Evolutionary conservation across 2,113 vertebrate genomes (phyloP).

Genomic region (Phalacrocorax carbo): DNA sequence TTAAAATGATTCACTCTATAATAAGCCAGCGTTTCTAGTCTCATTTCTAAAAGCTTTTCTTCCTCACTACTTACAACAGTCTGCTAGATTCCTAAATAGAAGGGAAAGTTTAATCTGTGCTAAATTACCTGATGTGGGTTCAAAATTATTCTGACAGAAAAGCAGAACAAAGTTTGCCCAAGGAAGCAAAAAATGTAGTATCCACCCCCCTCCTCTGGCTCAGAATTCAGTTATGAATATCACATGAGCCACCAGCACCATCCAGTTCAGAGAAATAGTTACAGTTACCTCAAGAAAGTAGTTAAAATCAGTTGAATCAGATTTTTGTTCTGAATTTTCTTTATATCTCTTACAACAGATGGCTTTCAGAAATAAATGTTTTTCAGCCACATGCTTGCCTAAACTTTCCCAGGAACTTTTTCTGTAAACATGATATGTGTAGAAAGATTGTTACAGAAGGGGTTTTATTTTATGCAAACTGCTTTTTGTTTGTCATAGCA

Average conservation of each 20-base stretch:
- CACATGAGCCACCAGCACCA: conserved; percentile 28
- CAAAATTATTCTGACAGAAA: conserved; percentile 65
- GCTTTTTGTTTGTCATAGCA: background rate
- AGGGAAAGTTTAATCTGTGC: conserved; percentile 58
- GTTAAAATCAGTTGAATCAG: conserved; percentile 26
- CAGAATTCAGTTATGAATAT: conserved; percentile 45
- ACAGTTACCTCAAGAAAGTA: conserved; percentile 18
- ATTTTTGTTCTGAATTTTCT: conserved; percentile 39
- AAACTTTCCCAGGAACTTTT: background rate
- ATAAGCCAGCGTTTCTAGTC: conserved; percentile 54
- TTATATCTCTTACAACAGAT: conserved; percentile 35
- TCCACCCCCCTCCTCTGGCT: background rate
- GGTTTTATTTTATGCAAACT: background rate
- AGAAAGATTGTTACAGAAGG: background rate
- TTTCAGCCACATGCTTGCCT: conserved; percentile 3
- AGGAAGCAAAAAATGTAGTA: conserved; percentile 50
- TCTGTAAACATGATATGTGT: background rate
- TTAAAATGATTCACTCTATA: conserved; percentile 61
- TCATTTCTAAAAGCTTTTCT: conserved; percentile 42
- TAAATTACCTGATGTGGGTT: conserved; percentile 66
- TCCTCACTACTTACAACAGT: conserved; percentile 26
- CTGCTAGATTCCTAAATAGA: conserved; percentile 51
- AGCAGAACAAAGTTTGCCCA: conserved; percentile 66
- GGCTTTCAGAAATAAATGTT: conserved; percentile 42
- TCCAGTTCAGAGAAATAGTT: conserved; percentile 30